Evolutionary conservation across 2,888 invertebrate species (phyloP), one percentile per base, ranked within the genome.

Genomic region (Drosophila anomalata): DNA sequence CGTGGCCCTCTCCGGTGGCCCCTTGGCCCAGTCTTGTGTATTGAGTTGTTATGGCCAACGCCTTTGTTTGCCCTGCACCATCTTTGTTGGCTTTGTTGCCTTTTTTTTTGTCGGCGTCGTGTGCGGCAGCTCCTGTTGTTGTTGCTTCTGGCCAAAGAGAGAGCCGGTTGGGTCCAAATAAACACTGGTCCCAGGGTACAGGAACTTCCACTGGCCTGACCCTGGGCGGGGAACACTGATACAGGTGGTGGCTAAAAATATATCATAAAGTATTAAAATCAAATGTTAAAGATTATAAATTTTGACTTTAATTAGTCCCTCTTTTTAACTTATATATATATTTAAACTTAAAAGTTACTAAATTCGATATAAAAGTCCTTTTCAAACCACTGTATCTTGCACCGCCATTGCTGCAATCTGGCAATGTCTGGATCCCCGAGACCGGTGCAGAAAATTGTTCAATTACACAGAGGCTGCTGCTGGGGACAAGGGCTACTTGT

Each of bases 1-100:
- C 56, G 33, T 41, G 54, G 22, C 20, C 52, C 26, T 31, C 48
- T 14, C 29, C 46, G 41, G 24, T 26, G n/a, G 31, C 20, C 41
- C 36, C 41, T 55, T 57, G 70, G 22, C 46, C 26, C 24, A 55
- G 73, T 56, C 74, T 67, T 80, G 82, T 70, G 78, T 70, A 85
- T 81, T 87, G 85, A 85, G 82, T 81, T 82, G 82, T 82, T 87
- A 81, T 82, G 85, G 87, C 85, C 81, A 81, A 81, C 87, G 81
- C 81, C 82, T 73, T 82, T 82, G 81, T 87, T 84, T 86, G 79
- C 75, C 86, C 83, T 79, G 76, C 46, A 47, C 56, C 62, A 60
- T 46, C 46, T 36, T 66, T 60, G 63, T 56, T 42, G 62, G 50
- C 63, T 55, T 60, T 9, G 77, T 54, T 44, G 44, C 22, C 11